Percentiles rank a stretch among this genome's conserved stretches.
Evolutionary conservation across 1,140 invertebrate genomes (phyloP).

Genomic region (Lepidurus packardi): DNA sequence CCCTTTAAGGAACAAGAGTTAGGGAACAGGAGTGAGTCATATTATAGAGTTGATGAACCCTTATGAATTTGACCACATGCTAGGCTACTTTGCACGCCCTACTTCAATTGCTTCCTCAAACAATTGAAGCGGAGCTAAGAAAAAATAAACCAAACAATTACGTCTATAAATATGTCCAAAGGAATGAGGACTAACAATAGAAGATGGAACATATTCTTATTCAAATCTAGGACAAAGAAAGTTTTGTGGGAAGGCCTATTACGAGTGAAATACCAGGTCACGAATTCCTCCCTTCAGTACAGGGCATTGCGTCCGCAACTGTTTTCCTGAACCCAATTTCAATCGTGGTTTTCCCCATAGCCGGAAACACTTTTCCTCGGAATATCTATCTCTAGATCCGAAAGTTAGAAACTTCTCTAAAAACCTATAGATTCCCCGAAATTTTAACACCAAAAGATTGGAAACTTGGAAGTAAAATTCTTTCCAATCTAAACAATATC

Average conservation of each 20-base stretch:
- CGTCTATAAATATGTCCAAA: neutral
- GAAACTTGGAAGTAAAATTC: neutral
- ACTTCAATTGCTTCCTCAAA: neutral
- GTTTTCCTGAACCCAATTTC: neutral
- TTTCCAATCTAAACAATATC: neutral
- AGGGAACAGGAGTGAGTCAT: too few species aligned
- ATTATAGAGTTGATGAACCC: neutral
- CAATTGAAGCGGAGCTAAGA: neutral
- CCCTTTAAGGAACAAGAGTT: too few species aligned
- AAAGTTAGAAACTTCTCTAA: neutral
- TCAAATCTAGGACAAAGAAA: slow-evolving; percentile 15
- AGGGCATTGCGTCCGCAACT: neutral
- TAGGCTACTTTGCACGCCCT: slow-evolving; percentile 6
- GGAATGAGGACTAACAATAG: neutral
- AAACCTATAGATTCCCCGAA: neutral
- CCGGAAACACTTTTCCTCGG: neutral
- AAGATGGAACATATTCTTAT: neutral
- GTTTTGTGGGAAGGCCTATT: neutral
- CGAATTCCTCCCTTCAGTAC: neutral
- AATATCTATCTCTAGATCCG: neutral
- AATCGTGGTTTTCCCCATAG: neutral
- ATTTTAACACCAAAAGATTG: too few species aligned
- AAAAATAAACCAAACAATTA: neutral
- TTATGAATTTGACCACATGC: neutral
- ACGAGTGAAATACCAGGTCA: neutral